Evolutionary conservation across 2,113 vertebrate genomes (phyloP).

Genomic region (Ctenomys sociabilis): DNA sequence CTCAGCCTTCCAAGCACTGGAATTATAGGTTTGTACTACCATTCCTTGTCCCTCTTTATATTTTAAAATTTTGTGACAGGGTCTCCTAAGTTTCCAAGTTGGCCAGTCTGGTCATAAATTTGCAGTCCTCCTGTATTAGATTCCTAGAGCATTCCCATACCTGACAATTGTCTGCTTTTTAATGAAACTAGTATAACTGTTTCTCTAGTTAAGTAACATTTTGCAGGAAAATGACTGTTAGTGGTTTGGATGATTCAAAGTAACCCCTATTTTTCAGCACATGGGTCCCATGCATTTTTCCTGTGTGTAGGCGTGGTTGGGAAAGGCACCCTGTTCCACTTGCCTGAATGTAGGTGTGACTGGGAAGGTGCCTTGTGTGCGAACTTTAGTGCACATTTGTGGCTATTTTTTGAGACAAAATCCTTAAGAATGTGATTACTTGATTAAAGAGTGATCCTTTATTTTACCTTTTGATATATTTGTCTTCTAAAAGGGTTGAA

Average conservation of each 20-base stretch:
- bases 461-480: not conserved
- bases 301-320: not conserved
- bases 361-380: not conserved
- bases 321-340: not conserved
- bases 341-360: not conserved
- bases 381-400: not conserved
- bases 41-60: not conserved
- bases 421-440: not conserved
- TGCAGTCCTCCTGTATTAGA: not conserved
- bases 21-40: not conserved
- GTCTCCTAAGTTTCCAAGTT: not conserved
- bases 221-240: not conserved
- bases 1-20: not conserved
- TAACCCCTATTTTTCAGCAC: not conserved
- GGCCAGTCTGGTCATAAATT: not conserved
- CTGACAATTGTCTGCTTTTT: not conserved
- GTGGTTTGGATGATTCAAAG: not conserved
- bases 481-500: not conserved
- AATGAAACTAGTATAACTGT: not conserved
- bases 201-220: not conserved
- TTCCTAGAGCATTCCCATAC: not conserved
- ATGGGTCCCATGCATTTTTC: not conserved
- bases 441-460: not conserved
- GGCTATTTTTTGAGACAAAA: not conserved
- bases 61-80: not conserved